These are phyloP conservation scores for Gouania willdenowi DNA, from an alignment of 2,797 vertebrate species.

Conservation along the genomic window DNA sequence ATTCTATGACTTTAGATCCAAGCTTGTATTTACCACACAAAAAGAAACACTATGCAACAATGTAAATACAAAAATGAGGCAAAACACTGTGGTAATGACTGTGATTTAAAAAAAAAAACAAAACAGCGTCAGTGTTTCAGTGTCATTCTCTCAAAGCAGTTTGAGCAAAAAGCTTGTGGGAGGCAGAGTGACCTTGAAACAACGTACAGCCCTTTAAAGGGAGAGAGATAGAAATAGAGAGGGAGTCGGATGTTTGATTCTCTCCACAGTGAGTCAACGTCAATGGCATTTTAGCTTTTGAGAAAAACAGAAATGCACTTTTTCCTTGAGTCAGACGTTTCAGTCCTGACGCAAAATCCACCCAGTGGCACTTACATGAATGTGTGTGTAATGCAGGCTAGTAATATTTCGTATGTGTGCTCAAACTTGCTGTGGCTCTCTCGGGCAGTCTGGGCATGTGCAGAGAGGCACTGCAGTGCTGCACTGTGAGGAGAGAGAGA, in stretches of 20 bases:
- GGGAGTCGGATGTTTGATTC: conserved; percentile 13
- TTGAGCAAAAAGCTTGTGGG: conserved; percentile 7
- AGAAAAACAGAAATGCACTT: no score
- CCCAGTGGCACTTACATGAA: background rate
- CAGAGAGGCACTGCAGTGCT: conserved; percentile 69
- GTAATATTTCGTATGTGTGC: conserved; percentile 48
- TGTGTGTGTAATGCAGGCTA: conserved; percentile 36
- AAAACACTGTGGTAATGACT: background rate
- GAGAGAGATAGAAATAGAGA: background rate
- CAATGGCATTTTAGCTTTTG: background rate
- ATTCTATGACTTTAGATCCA: background rate
- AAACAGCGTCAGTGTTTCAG: background rate
- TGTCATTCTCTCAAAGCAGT: conserved; percentile 3
- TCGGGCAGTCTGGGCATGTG: conserved; percentile 68
- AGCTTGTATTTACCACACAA: no score
- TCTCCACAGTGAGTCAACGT: background rate
- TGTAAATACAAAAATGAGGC: background rate
- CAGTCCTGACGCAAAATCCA: background rate
- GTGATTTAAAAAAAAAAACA: background rate
- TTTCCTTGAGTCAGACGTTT: background rate
- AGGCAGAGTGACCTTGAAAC: conserved; percentile 52
- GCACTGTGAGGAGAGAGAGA: conserved; percentile 40
- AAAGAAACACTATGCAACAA: background rate
- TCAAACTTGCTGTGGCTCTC: conserved; percentile 59
- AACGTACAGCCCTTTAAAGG: conserved; percentile 10